Evolutionary conservation across 92 coral and sea anemone species (phyloP).

Genomic region (Pocillopora meandrina): DNA sequence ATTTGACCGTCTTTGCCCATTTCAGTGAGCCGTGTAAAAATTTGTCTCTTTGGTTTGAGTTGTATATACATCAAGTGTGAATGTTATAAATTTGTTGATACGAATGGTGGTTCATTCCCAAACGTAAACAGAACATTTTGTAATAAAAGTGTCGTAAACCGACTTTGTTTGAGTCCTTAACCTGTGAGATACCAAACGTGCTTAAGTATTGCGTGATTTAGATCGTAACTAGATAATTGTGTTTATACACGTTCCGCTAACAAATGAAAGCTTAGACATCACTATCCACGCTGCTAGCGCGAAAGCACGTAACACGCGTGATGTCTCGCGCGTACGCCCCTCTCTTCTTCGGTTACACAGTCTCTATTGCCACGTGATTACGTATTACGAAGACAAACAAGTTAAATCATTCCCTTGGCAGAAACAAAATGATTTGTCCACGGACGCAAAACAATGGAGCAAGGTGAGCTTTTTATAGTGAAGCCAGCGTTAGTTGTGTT

Average conservation of each 20-base stretch:
- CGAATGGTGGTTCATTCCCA: neutral
- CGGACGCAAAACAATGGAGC: neutral
- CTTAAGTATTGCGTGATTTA: neutral
- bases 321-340: neutral
- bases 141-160: no score
- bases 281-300: no score
- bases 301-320: no score
- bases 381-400: neutral
- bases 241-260: no score
- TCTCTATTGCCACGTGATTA: neutral
- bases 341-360: neutral
- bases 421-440: neutral
- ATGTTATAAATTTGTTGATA: neutral
- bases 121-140: neutral
- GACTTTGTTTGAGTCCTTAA: no score
- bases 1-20: neutral
- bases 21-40: neutral
- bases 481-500: neutral
- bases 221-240: neutral
- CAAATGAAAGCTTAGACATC: no score
- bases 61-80: constrained; percentile 15
- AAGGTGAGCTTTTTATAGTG: neutral
- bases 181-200: no score
- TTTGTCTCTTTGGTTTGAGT: neutral
- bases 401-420: neutral